Evolutionary conservation across 1,140 invertebrate genomes (phyloP).

Genomic region (Aphaenogaster ashmeadi): DNA sequence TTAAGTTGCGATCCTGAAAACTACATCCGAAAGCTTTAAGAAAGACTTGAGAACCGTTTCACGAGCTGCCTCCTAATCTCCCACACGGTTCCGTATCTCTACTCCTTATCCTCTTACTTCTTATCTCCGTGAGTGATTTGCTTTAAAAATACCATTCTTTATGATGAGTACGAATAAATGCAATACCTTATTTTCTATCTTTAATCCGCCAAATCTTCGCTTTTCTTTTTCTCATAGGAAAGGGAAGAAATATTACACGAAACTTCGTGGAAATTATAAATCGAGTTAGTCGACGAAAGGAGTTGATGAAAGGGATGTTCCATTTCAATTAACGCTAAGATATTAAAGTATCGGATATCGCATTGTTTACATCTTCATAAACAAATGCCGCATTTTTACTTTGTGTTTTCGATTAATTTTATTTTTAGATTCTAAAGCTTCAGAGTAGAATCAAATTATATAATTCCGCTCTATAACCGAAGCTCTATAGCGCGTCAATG

Average conservation of each 20-base stretch:
- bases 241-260: neutral
- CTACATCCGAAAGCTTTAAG: slow-evolving; percentile 16
- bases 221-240: neutral
- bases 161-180: slow-evolving; percentile 15
- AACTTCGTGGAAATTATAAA: slow-evolving; percentile 4
- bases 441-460: neutral
- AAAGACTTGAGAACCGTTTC: slow-evolving; percentile 30
- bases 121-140: slow-evolving; percentile 30
- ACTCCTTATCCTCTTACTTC: neutral
- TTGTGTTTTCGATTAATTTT: neutral
- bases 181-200: slow-evolving; percentile 1
- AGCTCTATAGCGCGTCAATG: neutral
- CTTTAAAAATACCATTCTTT: slow-evolving; percentile 10
- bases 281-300: neutral
- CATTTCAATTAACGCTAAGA: neutral
- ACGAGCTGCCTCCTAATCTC: slow-evolving; percentile 31
- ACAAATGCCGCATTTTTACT: neutral
- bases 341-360: neutral
- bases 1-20: slow-evolving; percentile 38
- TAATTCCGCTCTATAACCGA: too few species aligned
- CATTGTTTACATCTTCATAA: neutral
- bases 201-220: neutral
- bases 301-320: neutral
- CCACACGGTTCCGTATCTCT: neutral
- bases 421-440: neutral